These are phyloP conservation scores for Aphis craccivora DNA, from an alignment of 1,140 invertebrate species.

Conservation along the genomic window DNA sequence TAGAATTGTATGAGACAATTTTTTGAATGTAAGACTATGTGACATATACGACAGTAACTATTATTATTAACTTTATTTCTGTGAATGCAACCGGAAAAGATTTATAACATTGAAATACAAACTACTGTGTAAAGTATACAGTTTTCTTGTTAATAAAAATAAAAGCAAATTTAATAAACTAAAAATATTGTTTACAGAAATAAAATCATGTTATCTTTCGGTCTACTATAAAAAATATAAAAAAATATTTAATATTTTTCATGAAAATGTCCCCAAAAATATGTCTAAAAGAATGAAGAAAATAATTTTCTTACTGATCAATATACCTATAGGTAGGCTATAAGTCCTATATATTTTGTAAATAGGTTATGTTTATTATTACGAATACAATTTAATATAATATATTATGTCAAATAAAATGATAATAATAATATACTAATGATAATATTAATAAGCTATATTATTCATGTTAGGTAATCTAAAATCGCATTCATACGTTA, in stretches of 20 bases:
- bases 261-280: not conserved
- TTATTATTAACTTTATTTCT: not conserved
- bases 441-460: too few species aligned
- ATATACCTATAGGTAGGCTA: not conserved
- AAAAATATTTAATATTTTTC: not conserved
- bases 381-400: not conserved
- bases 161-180: not conserved
- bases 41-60: not conserved
- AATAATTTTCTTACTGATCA: not conserved
- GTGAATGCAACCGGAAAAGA: not conserved
- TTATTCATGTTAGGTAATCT: too few species aligned
- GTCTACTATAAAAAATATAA: not conserved
- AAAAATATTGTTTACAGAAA: not conserved
- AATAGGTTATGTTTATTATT: not conserved
- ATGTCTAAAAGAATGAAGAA: not conserved
- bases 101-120: not conserved
- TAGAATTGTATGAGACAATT: not conserved
- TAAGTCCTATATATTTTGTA: not conserved
- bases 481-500: not conserved
- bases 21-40: not conserved
- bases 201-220: not conserved
- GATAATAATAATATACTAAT: not conserved
- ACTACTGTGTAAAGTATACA: not conserved
- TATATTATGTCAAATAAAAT: not conserved
- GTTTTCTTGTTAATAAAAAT: not conserved